These are phyloP conservation scores for Geotrypetes seraphini DNA, from an alignment of 2,797 vertebrate species.

Conservation along the genomic window DNA sequence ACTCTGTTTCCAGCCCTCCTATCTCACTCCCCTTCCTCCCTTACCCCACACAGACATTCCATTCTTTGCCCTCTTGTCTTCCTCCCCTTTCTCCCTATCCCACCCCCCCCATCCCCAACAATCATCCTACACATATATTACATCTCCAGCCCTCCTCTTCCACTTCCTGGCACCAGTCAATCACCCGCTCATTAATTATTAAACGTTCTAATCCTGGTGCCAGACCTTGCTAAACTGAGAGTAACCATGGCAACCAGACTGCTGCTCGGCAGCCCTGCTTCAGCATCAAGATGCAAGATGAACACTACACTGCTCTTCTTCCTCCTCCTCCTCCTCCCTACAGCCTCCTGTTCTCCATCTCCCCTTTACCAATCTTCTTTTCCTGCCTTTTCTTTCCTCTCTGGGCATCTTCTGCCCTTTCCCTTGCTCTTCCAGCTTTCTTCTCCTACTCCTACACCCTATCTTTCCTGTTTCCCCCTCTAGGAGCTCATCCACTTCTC, in stretches of 20 bases:
- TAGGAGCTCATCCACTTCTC: constrained; percentile 8
- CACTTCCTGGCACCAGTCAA: too few species aligned
- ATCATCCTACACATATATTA: neutral
- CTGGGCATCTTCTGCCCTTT: neutral
- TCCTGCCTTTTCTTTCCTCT: neutral
- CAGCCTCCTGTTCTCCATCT: neutral
- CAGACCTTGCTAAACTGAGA: too few species aligned
- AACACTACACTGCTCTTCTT: neutral
- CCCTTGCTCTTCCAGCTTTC: neutral
- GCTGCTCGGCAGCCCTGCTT: too few species aligned
- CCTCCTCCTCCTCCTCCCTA: too few species aligned
- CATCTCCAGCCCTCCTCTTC: neutral
- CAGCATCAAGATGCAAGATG: too few species aligned
- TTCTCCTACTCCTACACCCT: neutral
- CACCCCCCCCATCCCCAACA: neutral
- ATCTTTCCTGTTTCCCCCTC: constrained; percentile 56
- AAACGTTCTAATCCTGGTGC: too few species aligned
- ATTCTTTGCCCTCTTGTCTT: too few species aligned
- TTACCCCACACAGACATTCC: constrained; percentile 1
- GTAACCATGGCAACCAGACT: too few species aligned
- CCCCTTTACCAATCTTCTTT: neutral
- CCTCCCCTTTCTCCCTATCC: neutral
- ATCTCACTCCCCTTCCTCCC: neutral
- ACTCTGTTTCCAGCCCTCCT: neutral
- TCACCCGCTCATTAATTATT: too few species aligned